Evolutionary conservation across 2,113 vertebrate genomes (phyloP), one percentile per base, ranked within the genome.

Genomic region (Colaptes auratus): DNA sequence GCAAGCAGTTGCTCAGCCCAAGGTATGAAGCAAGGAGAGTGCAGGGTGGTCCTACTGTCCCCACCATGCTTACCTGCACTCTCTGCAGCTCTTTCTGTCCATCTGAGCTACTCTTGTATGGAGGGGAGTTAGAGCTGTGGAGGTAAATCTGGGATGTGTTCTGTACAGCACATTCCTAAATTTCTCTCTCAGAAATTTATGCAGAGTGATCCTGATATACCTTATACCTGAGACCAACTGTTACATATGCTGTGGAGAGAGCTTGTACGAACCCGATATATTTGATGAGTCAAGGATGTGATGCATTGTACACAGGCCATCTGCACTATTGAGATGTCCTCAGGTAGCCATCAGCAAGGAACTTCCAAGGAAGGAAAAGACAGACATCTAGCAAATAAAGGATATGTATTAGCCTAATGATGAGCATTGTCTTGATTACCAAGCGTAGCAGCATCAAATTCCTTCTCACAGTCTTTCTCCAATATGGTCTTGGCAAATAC

Each of bases 21-120:
- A 46, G 31, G 10, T 21, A 10, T 6, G 18, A 58, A 84, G 31
- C 7, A 53, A 65, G 64, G 21, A 55, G 53, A 88, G 12, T 2
- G 5, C 10, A 60, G 30, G 5, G n/a, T 36, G 24, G 18, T 78
- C 61, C 33, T 20, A 3, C 15, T 74, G n/a, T 50, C 63, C 4
- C 35, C 0, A 0, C 6, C 21, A 24, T 44, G 13, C 19, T 14
- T 31, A 61, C 5, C 23, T 10, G 46, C 0, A 0, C 12, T 56
- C 2, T 1, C 11, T 44, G 66, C 7, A 48, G 7, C 2, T 70
- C 11, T 5, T 12, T 19, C 30, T 48, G 19, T 16, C 48, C 36
- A 39, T 7, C 46, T 39, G 11, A 63, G 2, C 15, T 61, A 2
- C 46, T 61, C 56, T 65, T 88, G 56, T 7, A 15, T 80, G 56